Percentiles rank a stretch among this genome's conserved stretches.
Evolutionary conservation across 2,888 invertebrate species (phyloP).

Genomic region (Lasiommata megera): DNA sequence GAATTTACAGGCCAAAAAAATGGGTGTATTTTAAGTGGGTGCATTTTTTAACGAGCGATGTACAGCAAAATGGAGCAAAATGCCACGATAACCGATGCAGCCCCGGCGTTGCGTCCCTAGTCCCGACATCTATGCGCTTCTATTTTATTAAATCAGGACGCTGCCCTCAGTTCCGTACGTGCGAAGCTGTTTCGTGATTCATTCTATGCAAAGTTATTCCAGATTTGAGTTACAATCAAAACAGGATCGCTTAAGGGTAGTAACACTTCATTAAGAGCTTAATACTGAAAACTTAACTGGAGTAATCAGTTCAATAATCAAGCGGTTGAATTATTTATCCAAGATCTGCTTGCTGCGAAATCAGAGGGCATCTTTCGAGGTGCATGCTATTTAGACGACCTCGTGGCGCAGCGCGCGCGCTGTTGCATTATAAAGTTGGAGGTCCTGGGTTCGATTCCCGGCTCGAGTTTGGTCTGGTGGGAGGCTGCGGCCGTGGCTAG

Average conservation of each 20-base stretch:
- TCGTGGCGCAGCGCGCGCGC: too few relatives aligned
- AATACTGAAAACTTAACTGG: not conserved
- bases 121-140: constrained; percentile 54
- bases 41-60: constrained; percentile 40
- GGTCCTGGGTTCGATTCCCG: too few relatives aligned
- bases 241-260: constrained; percentile 30
- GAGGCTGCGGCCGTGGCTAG: too few relatives aligned
- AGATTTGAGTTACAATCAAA: constrained; percentile 61
- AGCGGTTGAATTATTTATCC: too few relatives aligned
- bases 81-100: constrained; percentile 40
- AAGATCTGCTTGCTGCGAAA: too few relatives aligned
- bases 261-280: constrained; percentile 16
- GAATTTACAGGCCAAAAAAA: too few relatives aligned
- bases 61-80: constrained; percentile 42
- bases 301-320: not conserved
- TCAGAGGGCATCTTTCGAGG: too few relatives aligned
- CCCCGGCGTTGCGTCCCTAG: constrained; percentile 35
- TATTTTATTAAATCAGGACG: constrained; percentile 73
- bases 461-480: too few relatives aligned
- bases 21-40: too few relatives aligned
- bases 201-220: constrained; percentile 74
- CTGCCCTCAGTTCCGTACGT: constrained; percentile 54
- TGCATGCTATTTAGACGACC: too few relatives aligned
- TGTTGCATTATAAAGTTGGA: too few relatives aligned
- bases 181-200: constrained; percentile 61